These are phyloP conservation scores for Chamaea fasciata DNA, from an alignment of 2,113 vertebrate genomes.

Conservation along the genomic window DNA sequence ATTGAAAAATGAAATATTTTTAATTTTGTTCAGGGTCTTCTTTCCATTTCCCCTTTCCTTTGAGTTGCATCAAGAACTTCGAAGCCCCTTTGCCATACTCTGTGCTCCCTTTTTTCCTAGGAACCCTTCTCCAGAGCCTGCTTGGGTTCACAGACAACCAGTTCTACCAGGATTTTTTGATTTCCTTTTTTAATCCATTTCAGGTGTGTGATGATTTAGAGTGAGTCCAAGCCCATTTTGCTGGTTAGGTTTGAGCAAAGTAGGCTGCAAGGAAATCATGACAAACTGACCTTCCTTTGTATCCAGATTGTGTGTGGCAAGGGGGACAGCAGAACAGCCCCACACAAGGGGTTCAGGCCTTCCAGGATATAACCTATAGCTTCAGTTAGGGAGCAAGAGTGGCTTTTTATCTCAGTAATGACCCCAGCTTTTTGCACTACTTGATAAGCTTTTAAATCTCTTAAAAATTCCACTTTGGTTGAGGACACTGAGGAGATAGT, in stretches of 20 bases:
- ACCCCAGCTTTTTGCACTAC: background rate
- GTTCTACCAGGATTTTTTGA: background rate
- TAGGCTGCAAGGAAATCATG: background rate
- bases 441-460: background rate
- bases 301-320: background rate
- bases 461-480: background rate
- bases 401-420: background rate
- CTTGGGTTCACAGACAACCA: background rate
- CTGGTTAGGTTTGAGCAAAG: background rate
- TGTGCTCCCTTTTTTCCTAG: background rate
- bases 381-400: background rate
- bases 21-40: background rate
- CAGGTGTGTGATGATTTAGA: background rate
- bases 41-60: background rate
- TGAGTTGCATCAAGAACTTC: background rate
- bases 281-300: background rate
- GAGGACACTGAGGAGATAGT: background rate
- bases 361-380: fast-evolving
- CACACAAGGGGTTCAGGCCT: background rate
- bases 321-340: background rate
- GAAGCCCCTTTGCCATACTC: background rate
- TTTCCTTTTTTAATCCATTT: background rate
- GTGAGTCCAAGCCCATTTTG: background rate
- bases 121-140: background rate
- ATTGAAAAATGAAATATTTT: background rate